Percentiles rank a stretch among this genome's conserved stretches.
phyloP scores from a whole-genome alignment of 2,797 vertebrate species.

The Cyprinodon diabolis region DNA sequence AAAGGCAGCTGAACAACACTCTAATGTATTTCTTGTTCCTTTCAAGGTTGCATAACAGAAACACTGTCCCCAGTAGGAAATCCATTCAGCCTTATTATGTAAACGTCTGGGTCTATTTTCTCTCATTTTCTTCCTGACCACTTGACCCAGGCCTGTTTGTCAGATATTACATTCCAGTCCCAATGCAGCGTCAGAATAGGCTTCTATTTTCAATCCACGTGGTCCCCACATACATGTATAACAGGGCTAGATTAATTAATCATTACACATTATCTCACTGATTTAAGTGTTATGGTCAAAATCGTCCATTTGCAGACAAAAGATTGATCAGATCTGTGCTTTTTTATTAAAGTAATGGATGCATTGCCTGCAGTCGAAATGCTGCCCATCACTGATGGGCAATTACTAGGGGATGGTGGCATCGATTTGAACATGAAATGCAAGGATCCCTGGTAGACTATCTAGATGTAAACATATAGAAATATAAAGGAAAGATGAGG shows the following conservation, averaged over 20 bases:
- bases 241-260: constrained; percentile 21
- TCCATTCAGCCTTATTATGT: constrained; percentile 13
- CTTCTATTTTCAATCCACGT: constrained; percentile 24
- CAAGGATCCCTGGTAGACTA: neutral
- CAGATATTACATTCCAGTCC: constrained; percentile 39
- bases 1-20: constrained; percentile 30
- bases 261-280: constrained; percentile 20
- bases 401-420: constrained; percentile 4
- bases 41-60: constrained; percentile 47
- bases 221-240: constrained; percentile 13
- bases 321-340: constrained; percentile 25
- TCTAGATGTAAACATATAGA: neutral
- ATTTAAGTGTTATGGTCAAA: constrained; percentile 7
- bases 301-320: constrained; percentile 18
- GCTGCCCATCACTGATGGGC: constrained; percentile 27
- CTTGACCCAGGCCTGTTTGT: constrained; percentile 35
- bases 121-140: constrained; percentile 9
- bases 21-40: constrained; percentile 45
- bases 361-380: constrained; percentile 12
- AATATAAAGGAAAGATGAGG: neutral
- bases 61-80: constrained; percentile 44
- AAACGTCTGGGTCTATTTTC: constrained; percentile 3
- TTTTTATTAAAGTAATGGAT: constrained; percentile 23
- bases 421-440: constrained; percentile 5
- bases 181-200: constrained; percentile 21